These are phyloP conservation scores for Muscidifurax raptorellus DNA, from an alignment of 1,140 invertebrate species.

Conservation along the genomic window DNA sequence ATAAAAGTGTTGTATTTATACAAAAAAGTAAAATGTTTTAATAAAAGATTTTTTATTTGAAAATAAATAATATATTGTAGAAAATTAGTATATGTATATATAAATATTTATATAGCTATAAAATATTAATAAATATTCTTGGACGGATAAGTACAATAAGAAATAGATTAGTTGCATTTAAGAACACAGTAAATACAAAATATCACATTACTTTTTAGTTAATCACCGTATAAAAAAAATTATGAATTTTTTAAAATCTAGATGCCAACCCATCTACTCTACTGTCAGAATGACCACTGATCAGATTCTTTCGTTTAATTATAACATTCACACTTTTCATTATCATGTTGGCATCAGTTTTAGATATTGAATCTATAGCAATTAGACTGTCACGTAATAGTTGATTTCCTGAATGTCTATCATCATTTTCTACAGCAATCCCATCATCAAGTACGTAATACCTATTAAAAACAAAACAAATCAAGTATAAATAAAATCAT, in stretches of 20 bases:
- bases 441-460: constrained; percentile 65
- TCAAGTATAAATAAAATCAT: not conserved
- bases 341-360: constrained; percentile 56
- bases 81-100: constrained; percentile 35
- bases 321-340: constrained; percentile 75
- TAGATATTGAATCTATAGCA: constrained; percentile 55
- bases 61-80: constrained; percentile 36
- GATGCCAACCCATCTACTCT: constrained; percentile 80
- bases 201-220: constrained; percentile 39
- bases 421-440: constrained; percentile 66
- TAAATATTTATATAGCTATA: constrained; percentile 30
- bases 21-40: constrained; percentile 43
- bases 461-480: constrained; percentile 55
- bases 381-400: constrained; percentile 60
- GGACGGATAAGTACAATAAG: not conserved
- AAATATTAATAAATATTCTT: constrained; percentile 4
- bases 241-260: constrained; percentile 74
- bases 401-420: constrained; percentile 60
- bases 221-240: not conserved
- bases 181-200: constrained; percentile 18
- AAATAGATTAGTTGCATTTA: not conserved
- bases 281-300: constrained; percentile 79
- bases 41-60: constrained; percentile 41
- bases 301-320: constrained; percentile 72
- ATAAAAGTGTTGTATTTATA: constrained; percentile 32